phyloP scores from a whole-genome alignment of 2,113 vertebrate species.

The Xenopus tropicalis region UCB_Xtro_10.0 CM004451.2:22539001-22539500 shows the following conservation, averaged over 20 bases:
- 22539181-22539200: conserved; percentile 77
- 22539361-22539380: background rate
- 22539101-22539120: conserved; percentile 30
- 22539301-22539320: background rate
- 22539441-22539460: conserved; percentile 73
- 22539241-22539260: conserved; percentile 83
- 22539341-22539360: background rate
- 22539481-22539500: conserved; percentile 85
- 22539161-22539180: conserved; percentile 83
- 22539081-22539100: conserved; percentile 26
- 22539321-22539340: background rate
- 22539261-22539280: conserved; percentile 82
- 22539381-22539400: background rate
- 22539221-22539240: conserved; percentile 57
- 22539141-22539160: conserved; percentile 70
- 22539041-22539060: conserved; percentile 13
- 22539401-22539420: too few species aligned
- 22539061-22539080: conserved; percentile 38
- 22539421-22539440: too few species aligned
- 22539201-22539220: conserved; percentile 60
- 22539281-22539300: conserved; percentile 71
- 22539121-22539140: conserved; percentile 36
- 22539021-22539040: background rate
- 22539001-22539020: background rate
- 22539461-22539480: conserved; percentile 77